These are phyloP conservation scores for Euthynnus affinis DNA, from an alignment of 2,797 vertebrate genomes.

Conservation along the genomic window DNA sequence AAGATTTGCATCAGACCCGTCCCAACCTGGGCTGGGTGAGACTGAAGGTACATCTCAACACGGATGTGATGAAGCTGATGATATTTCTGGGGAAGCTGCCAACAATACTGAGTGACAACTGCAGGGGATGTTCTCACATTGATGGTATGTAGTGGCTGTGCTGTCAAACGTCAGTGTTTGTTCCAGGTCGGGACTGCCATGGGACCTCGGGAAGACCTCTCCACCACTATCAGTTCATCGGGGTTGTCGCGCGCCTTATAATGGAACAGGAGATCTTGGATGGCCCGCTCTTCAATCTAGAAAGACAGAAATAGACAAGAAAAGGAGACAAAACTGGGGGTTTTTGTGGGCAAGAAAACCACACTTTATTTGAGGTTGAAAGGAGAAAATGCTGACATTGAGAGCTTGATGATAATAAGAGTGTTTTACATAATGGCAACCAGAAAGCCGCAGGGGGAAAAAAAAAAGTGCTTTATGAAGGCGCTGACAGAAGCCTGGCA, in stretches of 20 bases:
- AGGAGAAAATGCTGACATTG: conserved; percentile 59
- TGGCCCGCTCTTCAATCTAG: conserved; percentile 96
- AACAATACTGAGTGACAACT: conserved; percentile 20
- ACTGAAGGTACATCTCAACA: conserved; percentile 23
- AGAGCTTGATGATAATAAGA: conserved; percentile 49
- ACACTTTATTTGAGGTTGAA: conserved; percentile 23
- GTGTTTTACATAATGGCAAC: conserved; percentile 59
- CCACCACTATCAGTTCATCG: conserved; percentile 94
- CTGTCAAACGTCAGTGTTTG: conserved; percentile 88
- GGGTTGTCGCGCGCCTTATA: conserved; percentile 93
- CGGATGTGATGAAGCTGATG: conserved; percentile 20
- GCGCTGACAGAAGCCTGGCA: conserved; percentile 66
- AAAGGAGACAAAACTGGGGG: conserved; percentile 16
- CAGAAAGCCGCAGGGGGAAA: conserved; percentile 49
- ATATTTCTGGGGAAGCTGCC: conserved; percentile 4
- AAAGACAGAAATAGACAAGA: conserved; percentile 36
- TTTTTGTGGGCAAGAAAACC: conserved; percentile 37
- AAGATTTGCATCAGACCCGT: conserved; percentile 26
- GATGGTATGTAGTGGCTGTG: conserved; percentile 30
- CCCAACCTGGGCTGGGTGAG: neutral
- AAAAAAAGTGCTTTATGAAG: conserved; percentile 29
- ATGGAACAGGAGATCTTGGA: conserved; percentile 93
- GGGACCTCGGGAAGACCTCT: conserved; percentile 92
- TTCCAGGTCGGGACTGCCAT: conserved; percentile 95
- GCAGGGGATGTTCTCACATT: conserved; percentile 43